Percentiles rank a stretch among this genome's conserved stretches.
Conservation (phyloP, 2,113 vertebrate species). For the Panthera leo region DNA sequence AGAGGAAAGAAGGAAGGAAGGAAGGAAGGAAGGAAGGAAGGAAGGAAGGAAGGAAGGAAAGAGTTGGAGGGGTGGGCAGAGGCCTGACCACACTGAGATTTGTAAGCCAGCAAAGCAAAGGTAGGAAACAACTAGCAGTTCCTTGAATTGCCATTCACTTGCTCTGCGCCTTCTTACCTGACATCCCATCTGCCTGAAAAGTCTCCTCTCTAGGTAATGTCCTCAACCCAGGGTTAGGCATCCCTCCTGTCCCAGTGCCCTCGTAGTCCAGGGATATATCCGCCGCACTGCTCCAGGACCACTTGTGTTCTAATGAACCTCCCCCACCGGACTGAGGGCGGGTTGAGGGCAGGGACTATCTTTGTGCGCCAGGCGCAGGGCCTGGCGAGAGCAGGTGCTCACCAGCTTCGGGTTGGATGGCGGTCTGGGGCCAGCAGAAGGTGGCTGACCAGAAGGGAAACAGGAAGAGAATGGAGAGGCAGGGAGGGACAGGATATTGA, state of each 20-base stretch:
- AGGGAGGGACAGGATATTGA: neutral
- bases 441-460: neutral
- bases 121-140: rapidly evolving
- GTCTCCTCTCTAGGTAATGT: neutral
- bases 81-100: neutral
- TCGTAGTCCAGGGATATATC: neutral
- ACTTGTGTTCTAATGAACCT: neutral
- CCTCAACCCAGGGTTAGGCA: neutral
- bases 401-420: neutral
- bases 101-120: too few relatives aligned
- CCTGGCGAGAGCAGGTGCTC: neutral
- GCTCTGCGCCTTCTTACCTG: neutral
- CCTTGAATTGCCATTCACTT: rapidly evolving
- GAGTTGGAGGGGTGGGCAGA: neutral
- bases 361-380: rapidly evolving
- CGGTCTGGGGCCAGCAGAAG: neutral
- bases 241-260: neutral
- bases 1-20: neutral
- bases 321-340: too few relatives aligned
- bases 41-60: neutral
- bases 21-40: too few relatives aligned
- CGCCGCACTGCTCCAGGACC: rapidly evolving
- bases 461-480: neutral
- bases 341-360: neutral
- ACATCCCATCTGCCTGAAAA: neutral